phyloP scores from a whole-genome alignment of 2,888 invertebrate genomes.

The Cephus sareptanus region DNA sequence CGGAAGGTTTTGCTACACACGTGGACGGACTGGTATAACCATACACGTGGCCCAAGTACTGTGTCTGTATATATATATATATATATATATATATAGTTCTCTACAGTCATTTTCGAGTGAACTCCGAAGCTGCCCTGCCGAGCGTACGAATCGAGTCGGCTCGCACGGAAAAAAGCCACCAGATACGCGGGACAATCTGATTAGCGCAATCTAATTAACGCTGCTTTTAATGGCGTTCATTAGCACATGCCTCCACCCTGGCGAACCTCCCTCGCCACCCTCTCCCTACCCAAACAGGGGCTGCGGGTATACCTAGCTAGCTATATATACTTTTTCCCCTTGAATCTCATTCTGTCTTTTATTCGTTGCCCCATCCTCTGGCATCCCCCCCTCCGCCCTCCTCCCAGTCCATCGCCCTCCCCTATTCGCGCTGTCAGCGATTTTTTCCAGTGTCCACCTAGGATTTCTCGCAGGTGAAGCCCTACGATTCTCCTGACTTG shows the following conservation, averaged over 20 bases:
- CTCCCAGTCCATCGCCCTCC: no score
- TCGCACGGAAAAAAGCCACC: conserved; percentile 35
- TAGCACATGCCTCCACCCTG: conserved; percentile 59
- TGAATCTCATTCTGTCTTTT: neutral
- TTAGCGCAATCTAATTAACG: conserved; percentile 66
- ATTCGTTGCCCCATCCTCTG: conserved; percentile 19
- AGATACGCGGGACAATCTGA: conserved; percentile 64
- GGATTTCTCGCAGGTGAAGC: neutral
- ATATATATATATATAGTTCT: neutral
- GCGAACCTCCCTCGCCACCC: neutral
- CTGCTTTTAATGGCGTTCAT: conserved; percentile 67
- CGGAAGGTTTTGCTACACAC: neutral
- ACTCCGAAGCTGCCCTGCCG: neutral
- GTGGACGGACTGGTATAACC: neutral
- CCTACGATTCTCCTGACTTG: neutral
- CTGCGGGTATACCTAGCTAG: neutral
- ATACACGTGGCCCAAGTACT: neutral
- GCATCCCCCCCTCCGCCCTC: conserved; percentile 18
- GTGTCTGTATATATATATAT: neutral
- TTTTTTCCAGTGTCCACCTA: neutral
- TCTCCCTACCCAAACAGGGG: conserved; percentile 12
- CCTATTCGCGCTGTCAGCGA: neutral
- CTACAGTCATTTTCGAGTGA: neutral
- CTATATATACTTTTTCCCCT: neutral
- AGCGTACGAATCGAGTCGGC: conserved; percentile 4